These are phyloP conservation scores for Alectura lathami DNA, from an alignment of 2,113 vertebrate genomes.

Conservation along the genomic window DNA sequence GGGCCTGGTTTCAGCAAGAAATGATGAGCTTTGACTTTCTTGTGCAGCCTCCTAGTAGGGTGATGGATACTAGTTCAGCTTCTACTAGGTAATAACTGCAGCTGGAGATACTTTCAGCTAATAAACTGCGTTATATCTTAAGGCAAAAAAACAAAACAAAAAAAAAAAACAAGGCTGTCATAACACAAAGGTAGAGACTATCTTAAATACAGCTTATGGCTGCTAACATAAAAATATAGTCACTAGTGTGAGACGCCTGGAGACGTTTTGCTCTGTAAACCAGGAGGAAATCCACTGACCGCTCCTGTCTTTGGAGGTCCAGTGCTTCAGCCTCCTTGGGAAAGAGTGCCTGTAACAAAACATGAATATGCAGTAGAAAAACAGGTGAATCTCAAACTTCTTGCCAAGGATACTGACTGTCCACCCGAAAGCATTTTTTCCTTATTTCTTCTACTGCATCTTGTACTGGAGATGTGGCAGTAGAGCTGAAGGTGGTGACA, in stretches of 20 bases:
- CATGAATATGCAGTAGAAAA: too few relatives aligned
- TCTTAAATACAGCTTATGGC: background rate
- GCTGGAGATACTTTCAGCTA: background rate
- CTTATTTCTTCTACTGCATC: background rate
- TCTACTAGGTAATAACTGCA: background rate
- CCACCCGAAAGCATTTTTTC: background rate
- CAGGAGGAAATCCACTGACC: background rate
- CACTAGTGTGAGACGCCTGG: background rate
- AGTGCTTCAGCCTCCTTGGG: background rate
- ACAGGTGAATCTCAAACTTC: rapidly evolving
- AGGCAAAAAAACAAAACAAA: background rate
- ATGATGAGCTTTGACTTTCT: background rate
- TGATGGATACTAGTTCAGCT: background rate
- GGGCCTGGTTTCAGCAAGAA: background rate
- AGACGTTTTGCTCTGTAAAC: background rate
- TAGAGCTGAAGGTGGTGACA: background rate
- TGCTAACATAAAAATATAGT: background rate
- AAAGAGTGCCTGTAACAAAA: background rate
- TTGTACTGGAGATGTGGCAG: background rate
- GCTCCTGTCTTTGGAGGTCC: background rate
- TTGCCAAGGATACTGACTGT: background rate
- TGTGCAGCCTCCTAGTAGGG: background rate
- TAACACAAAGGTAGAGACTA: background rate
- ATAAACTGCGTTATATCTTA: background rate
- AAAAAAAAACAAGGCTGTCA: background rate